Base-by-base conservation (phyloP, 2,113 vertebrate species). In the Puma concolor region DNA sequence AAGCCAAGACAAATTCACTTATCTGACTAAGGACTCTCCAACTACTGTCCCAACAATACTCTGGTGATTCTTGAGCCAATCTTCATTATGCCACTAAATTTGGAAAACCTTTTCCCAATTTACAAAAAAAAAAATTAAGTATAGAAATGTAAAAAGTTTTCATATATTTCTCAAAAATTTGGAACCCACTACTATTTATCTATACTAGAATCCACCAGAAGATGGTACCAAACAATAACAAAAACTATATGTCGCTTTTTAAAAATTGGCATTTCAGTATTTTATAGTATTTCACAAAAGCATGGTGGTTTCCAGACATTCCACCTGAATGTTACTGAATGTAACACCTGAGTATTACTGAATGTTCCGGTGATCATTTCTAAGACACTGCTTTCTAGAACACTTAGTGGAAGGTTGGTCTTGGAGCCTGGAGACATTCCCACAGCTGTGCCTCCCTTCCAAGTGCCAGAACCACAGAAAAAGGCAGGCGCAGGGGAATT, bases 31-130 rank as follows among this genome's bases (percentile, higher is more conserved):
- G 36, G n/a, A 19, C 81, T 84, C 23, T 93, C 29, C 36, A 92
- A 0, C 52, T 50, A 23, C 21, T 76, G 67, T 88, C 84, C 72
- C 17, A 52, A 82, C 1, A 72, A 89, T 76, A 79, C 0, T 25
- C 31, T 44, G 74, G 25, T 15, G 80, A 83, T 50, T 95, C n/a
- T 63, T 81, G 38, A 94, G 31, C 23, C 33, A 63, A 16, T 44
- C 57, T 87, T 93, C 66, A 36, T 54, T 88, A 33, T 89, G 1
- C 10, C 31, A n/a, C 31, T 84, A 36, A 41, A 90, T 88, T 71
- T 41, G 36, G 90, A 88, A 89, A 33, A 67, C 60, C 5, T 86
- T 89, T 84, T 54, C n/a, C 38, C 71, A 95, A 52, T 79, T 95
- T 79, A 81, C 16, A 71, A 84, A 94, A 44, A 71, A 44, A 60